phyloP scores from a whole-genome alignment of 2,797 vertebrate species.

The Lagocephalus sceleratus region DNA sequence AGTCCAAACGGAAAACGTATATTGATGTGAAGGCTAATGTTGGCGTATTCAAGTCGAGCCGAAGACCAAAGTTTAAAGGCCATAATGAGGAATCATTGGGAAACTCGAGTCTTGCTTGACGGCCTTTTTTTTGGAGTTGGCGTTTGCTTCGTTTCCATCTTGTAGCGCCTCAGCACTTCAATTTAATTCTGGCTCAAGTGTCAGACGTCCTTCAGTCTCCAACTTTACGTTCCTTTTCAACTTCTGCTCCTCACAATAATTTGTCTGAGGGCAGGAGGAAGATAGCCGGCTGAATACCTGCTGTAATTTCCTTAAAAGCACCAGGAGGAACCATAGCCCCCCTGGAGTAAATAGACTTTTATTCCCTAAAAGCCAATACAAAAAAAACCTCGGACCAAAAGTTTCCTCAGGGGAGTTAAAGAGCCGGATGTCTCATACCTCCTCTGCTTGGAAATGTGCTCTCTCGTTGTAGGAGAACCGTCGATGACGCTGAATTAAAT shows the following conservation, averaged over 20 bases:
- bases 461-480: constrained; percentile 22
- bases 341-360: not conserved
- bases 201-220: constrained; percentile 7
- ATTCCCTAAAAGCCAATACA: not conserved
- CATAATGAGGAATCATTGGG: not conserved
- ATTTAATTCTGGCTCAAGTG: constrained; percentile 8
- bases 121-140: too few relatives aligned
- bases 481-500: constrained; percentile 35
- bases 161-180: not conserved
- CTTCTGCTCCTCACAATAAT: constrained; percentile 5
- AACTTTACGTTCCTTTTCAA: not conserved
- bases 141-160: not conserved
- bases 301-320: not conserved
- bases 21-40: too few relatives aligned
- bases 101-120: too few relatives aligned
- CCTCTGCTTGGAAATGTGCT: constrained; percentile 18
- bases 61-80: not conserved
- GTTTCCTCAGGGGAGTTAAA: constrained; percentile 3
- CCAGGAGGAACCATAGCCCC: not conserved
- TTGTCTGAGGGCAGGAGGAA: not conserved
- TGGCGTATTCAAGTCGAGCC: not conserved
- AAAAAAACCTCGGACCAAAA: constrained; percentile 5
- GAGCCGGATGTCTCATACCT: constrained; percentile 18
- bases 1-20: not conserved
- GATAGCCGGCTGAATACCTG: not conserved